Conservation (phyloP, 1,140 invertebrate genomes). For the Megathymus violae region DNA sequence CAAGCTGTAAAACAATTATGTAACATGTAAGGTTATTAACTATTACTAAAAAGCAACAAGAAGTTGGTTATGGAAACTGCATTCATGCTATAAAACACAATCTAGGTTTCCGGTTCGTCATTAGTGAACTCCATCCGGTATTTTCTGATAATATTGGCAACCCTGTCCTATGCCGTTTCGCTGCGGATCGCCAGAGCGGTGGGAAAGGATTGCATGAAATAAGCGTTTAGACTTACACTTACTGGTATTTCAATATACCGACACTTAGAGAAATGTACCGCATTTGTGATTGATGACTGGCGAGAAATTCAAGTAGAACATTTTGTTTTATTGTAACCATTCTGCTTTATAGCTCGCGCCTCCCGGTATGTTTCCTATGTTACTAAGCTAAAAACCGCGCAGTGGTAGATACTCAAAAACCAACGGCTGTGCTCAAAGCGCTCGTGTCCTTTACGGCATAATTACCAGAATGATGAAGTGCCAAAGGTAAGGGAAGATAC, state of each 20-base stretch:
- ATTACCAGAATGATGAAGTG: too few species aligned
- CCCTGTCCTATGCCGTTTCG: background rate
- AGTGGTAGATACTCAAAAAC: too few species aligned
- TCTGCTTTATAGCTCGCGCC: background rate
- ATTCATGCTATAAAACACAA: too few species aligned
- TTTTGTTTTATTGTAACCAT: background rate
- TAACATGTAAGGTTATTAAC: too few species aligned
- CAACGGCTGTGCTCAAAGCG: too few species aligned
- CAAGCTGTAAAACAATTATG: too few species aligned
- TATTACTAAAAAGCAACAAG: too few species aligned
- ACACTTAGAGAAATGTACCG: constrained; percentile 17
- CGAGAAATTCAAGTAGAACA: background rate
- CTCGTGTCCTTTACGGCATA: too few species aligned
- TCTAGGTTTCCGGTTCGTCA: background rate
- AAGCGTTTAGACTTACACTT: constrained; percentile 28
- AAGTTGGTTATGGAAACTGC: too few species aligned
- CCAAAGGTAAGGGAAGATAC: too few species aligned
- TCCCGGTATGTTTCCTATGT: background rate
- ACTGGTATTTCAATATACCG: constrained; percentile 31
- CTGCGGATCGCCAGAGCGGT: constrained; percentile 19
- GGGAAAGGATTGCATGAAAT: constrained; percentile 24
- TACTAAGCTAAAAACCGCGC: too few species aligned
- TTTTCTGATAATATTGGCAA: constrained; percentile 5
- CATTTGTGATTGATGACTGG: constrained; percentile 7
- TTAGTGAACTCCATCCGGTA: background rate